A percentile compares a stretch with the other conserved stretches of the same genome.
Evolutionary conservation across 2,113 vertebrate species (phyloP).

Genomic region (Corythornis cristatus): DNA sequence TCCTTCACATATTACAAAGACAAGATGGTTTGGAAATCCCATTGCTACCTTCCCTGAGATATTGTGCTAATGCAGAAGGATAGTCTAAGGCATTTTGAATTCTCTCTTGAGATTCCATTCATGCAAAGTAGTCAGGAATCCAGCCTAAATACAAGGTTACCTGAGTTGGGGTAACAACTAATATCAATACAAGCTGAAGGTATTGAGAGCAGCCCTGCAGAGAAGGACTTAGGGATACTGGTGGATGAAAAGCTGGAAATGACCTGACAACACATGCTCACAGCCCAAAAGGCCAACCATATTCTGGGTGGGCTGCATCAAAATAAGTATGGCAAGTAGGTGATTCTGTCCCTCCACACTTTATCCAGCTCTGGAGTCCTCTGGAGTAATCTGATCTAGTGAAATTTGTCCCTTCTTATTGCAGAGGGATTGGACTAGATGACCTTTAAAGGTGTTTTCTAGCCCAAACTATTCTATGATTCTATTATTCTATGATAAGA

Average conservation of each 20-base stretch:
- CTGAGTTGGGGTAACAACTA: fast-evolving
- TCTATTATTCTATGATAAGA: neutral
- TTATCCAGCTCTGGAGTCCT: neutral
- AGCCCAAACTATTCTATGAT: neutral
- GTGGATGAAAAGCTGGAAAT: neutral
- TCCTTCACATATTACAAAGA: neutral
- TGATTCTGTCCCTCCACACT: neutral
- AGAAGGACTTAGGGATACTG: neutral
- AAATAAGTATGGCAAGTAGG: neutral
- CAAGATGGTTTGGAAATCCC: neutral
- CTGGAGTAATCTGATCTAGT: neutral
- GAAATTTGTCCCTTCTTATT: neutral
- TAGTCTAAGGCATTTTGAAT: neutral
- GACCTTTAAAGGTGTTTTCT: neutral
- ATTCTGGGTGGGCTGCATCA: neutral
- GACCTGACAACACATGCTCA: neutral
- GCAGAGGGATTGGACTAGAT: neutral
- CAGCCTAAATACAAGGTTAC: neutral
- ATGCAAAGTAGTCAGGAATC: neutral
- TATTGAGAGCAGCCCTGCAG: neutral
- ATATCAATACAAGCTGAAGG: neutral
- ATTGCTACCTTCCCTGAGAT: neutral
- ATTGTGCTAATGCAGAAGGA: neutral
- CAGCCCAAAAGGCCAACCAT: neutral
- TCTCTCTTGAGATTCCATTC: neutral